Evolutionary conservation across 2,888 invertebrate species (phyloP).

Genomic region (Epinotia brunnichana): DNA sequence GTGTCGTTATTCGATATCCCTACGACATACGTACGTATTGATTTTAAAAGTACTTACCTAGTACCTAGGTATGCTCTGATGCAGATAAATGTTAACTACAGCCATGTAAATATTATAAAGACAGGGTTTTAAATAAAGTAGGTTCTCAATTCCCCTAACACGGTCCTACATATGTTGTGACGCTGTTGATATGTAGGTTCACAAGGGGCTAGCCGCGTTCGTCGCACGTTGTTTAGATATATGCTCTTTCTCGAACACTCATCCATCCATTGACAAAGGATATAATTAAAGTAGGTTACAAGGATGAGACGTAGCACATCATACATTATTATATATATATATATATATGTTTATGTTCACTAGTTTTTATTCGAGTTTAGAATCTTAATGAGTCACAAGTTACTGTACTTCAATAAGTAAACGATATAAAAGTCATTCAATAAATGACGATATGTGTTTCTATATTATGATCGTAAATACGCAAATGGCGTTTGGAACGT

Average conservation of each 20-base stretch:
- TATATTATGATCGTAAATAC: background rate
- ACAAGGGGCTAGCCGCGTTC: background rate
- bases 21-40: background rate
- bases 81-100: constrained; percentile 1
- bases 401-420: background rate
- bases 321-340: too few species aligned
- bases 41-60: background rate
- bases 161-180: background rate
- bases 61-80: background rate
- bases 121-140: background rate
- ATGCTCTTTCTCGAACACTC: background rate
- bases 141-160: background rate
- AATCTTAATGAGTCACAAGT: background rate
- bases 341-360: too few species aligned
- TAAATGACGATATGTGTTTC: constrained; percentile 24
- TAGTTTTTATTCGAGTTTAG: background rate
- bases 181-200: constrained; percentile 15
- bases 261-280: background rate
- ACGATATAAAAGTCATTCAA: constrained; percentile 15
- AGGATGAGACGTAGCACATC: background rate
- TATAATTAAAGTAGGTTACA: background rate
- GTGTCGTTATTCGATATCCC: too few species aligned
- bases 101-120: background rate
- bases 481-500: background rate
- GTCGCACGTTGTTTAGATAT: background rate